Percentiles rank a stretch among this genome's conserved stretches.
Conservation (phyloP, 2,888 invertebrate genomes). For the Saturnia pavonia region DNA sequence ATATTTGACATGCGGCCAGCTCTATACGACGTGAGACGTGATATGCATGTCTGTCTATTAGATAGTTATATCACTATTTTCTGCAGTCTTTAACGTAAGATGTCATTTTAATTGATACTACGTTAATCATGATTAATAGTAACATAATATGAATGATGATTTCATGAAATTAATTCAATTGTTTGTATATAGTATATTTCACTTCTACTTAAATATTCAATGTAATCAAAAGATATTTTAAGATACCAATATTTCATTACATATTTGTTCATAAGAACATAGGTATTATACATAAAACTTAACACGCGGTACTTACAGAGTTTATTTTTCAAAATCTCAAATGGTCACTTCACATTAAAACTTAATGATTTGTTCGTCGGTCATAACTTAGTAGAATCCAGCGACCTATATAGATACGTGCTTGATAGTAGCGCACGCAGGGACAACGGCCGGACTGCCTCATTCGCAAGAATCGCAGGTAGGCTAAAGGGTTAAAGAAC, state of each 20-base stretch:
- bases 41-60: conserved; percentile 51
- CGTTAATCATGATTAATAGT: not conserved
- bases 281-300: not conserved
- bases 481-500: conserved; percentile 83
- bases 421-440: conserved; percentile 73
- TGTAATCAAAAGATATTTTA: not conserved
- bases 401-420: conserved; percentile 80
- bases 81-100: conserved; percentile 42
- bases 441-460: conserved; percentile 80
- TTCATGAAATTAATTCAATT: not conserved
- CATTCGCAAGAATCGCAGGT: conserved; percentile 80
- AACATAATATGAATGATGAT: not conserved
- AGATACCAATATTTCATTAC: not conserved
- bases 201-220: not conserved
- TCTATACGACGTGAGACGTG: conserved; percentile 69
- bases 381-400: conserved; percentile 44
- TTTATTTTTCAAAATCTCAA: not conserved
- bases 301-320: not conserved
- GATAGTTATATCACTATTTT: conserved; percentile 64
- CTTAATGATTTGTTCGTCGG: conserved; percentile 47
- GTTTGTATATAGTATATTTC: too few species aligned
- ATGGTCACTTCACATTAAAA: not conserved
- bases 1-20: conserved; percentile 74
- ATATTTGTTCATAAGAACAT: not conserved
- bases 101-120: conserved; percentile 17